Evolutionary conservation across 2,888 invertebrate species (phyloP), one percentile per base, ranked within the genome.

Genomic region (Petrophora chlorosata): DNA sequence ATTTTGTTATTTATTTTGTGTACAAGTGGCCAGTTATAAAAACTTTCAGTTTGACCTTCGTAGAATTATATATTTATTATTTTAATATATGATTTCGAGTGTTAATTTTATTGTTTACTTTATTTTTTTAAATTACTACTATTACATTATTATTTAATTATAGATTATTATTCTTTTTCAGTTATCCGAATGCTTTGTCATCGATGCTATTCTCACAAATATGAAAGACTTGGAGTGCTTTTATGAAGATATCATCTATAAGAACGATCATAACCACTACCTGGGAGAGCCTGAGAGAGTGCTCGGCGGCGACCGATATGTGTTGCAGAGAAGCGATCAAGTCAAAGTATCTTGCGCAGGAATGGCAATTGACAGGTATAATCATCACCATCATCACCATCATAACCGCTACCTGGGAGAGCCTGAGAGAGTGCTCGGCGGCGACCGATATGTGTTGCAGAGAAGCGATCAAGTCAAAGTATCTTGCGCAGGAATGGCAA

Each of bases 401-500:
- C 39, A 61, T 0, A 44, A 43, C 0, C 60, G 68, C 30, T 35
- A 38, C 2, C 29, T 70, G 0, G 59, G 57, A 0, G 51, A 55
- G 0, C 46, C 70, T 0, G 44, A 56, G 0, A 60, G 33, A 26
- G 83, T 91, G 0, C 84, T 83, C 26, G 91, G 92, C 0, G 90
- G 91, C 43, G 90, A 91, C 17, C 85, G 82, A n/a, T 95, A 95
- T 70, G 84, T 87, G 23, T 80, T 96, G 28, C 91, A 90, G 56
- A 76, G 86, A 26, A 94, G 94, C 50, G 96, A 96, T 77, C 94
- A 94, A 70, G 94, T 94, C 2, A 92, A 92, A 61, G 94, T 94
- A 0, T 83, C 89, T 2, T 96, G 96, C 67, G 72, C 60, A n/a
- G 84, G 88, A 0, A 74, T 54, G 81, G 84, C 30, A 34, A 65